Conservation (phyloP, 1,140 invertebrate genomes). For the Dendroctonus valens region DNA sequence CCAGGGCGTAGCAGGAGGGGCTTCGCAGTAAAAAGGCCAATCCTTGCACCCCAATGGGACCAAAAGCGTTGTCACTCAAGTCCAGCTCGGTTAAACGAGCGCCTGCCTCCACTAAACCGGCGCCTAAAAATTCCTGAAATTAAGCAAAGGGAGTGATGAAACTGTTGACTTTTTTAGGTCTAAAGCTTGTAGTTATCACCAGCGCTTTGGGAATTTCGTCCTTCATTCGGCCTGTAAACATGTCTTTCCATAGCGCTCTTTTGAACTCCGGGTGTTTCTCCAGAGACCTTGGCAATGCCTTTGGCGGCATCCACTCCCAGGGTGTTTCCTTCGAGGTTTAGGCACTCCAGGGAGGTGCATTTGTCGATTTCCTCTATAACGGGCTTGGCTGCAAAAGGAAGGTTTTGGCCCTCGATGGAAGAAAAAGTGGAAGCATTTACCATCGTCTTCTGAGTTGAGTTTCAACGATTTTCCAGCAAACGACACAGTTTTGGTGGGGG, state of each 20-base stretch:
- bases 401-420: not conserved
- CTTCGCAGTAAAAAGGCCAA: constrained; percentile 83
- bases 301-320: constrained; percentile 85
- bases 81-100: constrained; percentile 84
- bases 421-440: constrained; percentile 49
- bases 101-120: constrained; percentile 75
- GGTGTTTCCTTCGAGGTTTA: constrained; percentile 92
- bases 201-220: constrained; percentile 91
- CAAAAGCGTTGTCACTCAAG: constrained; percentile 97
- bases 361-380: constrained; percentile 64
- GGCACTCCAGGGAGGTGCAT: constrained; percentile 62
- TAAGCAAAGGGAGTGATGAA: not conserved
- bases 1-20: constrained; percentile 75
- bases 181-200: constrained; percentile 50
- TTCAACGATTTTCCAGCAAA: constrained; percentile 68
- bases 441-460: constrained; percentile 65
- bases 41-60: constrained; percentile 91
- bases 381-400: constrained; percentile 52
- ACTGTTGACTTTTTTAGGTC: no score
- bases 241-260: constrained; percentile 89
- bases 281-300: constrained; percentile 78
- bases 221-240: constrained; percentile 94
- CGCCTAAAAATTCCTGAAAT: constrained; percentile 70
- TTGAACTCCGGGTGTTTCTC: constrained; percentile 74
- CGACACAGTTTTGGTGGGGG: constrained; percentile 53